Conservation (phyloP, 2,888 invertebrate genomes). For the Trypoxylon attenuatum region DNA sequence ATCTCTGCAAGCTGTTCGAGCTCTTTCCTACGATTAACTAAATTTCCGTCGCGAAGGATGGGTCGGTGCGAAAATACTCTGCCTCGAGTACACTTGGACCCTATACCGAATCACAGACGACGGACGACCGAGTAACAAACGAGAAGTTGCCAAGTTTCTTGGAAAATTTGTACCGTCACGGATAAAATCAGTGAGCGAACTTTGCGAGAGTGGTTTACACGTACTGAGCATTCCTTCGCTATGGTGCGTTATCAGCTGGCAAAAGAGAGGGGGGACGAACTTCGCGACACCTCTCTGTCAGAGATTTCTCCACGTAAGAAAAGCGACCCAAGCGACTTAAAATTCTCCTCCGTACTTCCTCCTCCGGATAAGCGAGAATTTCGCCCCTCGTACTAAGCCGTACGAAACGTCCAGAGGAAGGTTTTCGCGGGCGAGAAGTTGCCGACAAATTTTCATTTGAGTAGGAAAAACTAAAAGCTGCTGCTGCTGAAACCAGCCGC, state of each 20-base stretch:
- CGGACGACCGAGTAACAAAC: conserved; percentile 10
- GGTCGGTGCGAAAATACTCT: neutral
- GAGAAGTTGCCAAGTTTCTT: conserved; percentile 8
- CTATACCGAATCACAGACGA: neutral
- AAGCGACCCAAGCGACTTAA: too few species aligned
- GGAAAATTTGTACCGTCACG: conserved; percentile 14
- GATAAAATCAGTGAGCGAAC: conserved; percentile 15
- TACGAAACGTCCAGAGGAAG: conserved; percentile 23
- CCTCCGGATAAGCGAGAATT: too few species aligned
- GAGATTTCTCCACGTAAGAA: too few species aligned
- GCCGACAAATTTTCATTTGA: conserved; percentile 31
- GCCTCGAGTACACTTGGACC: neutral
- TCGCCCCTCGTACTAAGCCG: too few species aligned
- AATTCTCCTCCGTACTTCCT: too few species aligned
- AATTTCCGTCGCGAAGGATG: neutral
- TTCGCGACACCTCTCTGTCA: too few species aligned
- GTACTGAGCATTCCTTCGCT: too few species aligned
- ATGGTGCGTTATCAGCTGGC: neutral
- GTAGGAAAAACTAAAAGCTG: conserved; percentile 9
- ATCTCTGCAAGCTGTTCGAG: neutral
- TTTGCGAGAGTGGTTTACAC: too few species aligned
- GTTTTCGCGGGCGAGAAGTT: conserved; percentile 6
- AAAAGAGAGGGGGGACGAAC: conserved; percentile 17
- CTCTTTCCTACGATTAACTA: neutral
- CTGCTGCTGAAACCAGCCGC: neutral